Base-by-base conservation (phyloP, 2,888 invertebrate genomes). In the Drosophila mimica region DNA sequence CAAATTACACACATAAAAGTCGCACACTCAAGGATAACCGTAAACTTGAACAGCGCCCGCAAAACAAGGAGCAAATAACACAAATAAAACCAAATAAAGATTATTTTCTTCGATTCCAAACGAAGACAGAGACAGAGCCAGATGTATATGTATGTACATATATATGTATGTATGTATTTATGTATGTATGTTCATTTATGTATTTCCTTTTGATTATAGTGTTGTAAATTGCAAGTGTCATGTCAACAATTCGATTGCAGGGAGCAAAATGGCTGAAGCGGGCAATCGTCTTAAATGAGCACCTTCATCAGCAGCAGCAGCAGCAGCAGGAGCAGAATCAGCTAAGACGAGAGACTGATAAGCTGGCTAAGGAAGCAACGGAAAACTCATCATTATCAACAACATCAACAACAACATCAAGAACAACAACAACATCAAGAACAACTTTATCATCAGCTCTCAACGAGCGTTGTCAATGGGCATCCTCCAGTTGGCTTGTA, bases 211-310 rank as follows among this genome's bases (percentile, higher is more conserved):
- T 81, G 71, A 82, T 82, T 82, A 75, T 81, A 93, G 93, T 93
- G 92, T 91, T 92, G 92, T 81, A 92, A 93, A 90, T 91, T 93
- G 83, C 91, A 92, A 87, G 89, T 91, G 84, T 92, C 92, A 77
- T 92, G 93, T 76, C 93, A 93, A 89, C 93, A 93, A 91, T 91
- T 92, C 84, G 91, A 93, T 89, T 92, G 93, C 83, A 93, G 81
- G 92, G 92, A 76, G 92, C 93, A 85, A 76, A 91, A 92, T 93
- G 93, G 93, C 92, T 91, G 72, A 92, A 91, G 81, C 93, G 92
- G 87, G 91, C 93, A 87, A 92, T 87, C 79, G 88, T 90, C 87
- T 84, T 91, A 88, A 92, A 92, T 82, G 92, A 91, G 84, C 92
- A 91, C 79, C 90, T 90, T 80, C 72, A 76, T 20, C 46, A 46